phyloP scores from a whole-genome alignment of 2,888 invertebrate genomes.

The Ochropacha duplaris region DNA sequence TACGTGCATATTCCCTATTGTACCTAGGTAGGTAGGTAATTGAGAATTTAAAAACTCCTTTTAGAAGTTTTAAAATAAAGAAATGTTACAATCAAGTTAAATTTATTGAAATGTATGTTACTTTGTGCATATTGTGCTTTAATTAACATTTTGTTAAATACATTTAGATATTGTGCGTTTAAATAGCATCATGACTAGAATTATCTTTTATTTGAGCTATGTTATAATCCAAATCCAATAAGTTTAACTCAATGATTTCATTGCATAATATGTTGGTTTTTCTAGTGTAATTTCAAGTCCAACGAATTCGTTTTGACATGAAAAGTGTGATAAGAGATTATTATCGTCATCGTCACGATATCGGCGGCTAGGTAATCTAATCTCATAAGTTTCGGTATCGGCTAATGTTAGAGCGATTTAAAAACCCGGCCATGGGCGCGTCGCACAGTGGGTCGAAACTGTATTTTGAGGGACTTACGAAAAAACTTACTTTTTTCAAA shows the following conservation, averaged over 20 bases:
- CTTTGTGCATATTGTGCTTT: conserved; percentile 34
- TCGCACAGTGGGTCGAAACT: too few relatives aligned
- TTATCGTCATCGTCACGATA: too few relatives aligned
- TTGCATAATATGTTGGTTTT: not conserved
- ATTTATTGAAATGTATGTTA: conserved; percentile 4
- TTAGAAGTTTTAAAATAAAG: conserved; percentile 21
- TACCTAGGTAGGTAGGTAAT: too few relatives aligned
- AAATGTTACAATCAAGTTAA: conserved; percentile 7
- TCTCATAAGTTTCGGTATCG: too few relatives aligned
- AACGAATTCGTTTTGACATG: too few relatives aligned
- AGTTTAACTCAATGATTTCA: not conserved
- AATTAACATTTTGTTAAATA: conserved; percentile 13
- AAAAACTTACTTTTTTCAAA: too few relatives aligned
- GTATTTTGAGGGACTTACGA: too few relatives aligned
- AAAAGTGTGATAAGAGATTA: too few relatives aligned
- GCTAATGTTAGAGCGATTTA: too few relatives aligned
- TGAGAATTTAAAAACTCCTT: conserved; percentile 11
- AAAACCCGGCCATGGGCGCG: too few relatives aligned
- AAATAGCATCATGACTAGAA: conserved; percentile 53
- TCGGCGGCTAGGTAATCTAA: too few relatives aligned
- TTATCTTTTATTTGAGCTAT: conserved; percentile 36
- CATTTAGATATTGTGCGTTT: conserved; percentile 45
- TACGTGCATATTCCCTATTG: too few relatives aligned
- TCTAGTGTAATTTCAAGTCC: not conserved
- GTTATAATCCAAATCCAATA: conserved; percentile 8